Evolutionary conservation across 2,797 vertebrate genomes (phyloP).

Genomic region (Urosaurus nigricauda): DNA sequence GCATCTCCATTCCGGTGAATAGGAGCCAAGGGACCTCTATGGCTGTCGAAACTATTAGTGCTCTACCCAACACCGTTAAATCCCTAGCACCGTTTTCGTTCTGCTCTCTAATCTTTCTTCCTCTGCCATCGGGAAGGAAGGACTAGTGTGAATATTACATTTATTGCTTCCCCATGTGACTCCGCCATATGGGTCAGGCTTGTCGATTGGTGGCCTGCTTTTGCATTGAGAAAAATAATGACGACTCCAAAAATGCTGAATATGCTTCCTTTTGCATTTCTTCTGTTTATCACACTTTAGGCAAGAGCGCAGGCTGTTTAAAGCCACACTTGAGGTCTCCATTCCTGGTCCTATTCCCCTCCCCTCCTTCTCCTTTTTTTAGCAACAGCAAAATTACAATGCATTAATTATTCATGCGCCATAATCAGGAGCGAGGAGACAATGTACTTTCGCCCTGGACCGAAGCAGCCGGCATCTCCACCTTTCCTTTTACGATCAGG

Average conservation of each 20-base stretch:
- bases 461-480: not conserved
- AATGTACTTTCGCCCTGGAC: constrained; percentile 8
- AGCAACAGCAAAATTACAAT: constrained; percentile 22
- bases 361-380: not conserved
- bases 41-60: no score
- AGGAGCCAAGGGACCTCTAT: not conserved
- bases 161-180: constrained; percentile 31
- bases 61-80: not conserved
- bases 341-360: not conserved
- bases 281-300: constrained; percentile 2
- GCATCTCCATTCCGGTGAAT: not conserved
- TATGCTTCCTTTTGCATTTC: not conserved
- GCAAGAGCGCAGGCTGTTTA: not conserved
- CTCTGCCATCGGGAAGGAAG: not conserved
- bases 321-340: not conserved
- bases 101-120: constrained; percentile 32
- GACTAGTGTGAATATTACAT: not conserved
- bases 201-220: not conserved
- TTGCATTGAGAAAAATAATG: constrained; percentile 39
- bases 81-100: not conserved
- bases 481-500: not conserved
- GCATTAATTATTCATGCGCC: constrained; percentile 43
- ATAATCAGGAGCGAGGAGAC: constrained; percentile 22
- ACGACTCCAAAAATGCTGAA: not conserved
- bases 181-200: not conserved